A percentile compares a stretch with the other conserved stretches of the same genome.
phyloP scores from a whole-genome alignment of 2,888 invertebrate genomes.

The Ennomos fuscantarius region DNA sequence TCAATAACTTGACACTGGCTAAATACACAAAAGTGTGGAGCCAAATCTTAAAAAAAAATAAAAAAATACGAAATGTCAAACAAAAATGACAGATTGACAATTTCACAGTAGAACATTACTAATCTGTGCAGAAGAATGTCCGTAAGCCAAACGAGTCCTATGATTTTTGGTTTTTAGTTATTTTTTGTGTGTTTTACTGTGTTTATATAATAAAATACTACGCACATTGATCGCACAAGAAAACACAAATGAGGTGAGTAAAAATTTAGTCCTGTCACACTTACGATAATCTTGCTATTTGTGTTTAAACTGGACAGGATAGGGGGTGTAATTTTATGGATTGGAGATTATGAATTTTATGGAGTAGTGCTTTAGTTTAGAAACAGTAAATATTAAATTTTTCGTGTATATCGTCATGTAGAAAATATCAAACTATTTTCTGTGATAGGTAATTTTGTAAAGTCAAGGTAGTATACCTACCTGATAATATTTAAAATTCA shows the following conservation, averaged over 20 bases:
- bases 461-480: too few relatives aligned
- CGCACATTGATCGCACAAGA: constrained; percentile 6
- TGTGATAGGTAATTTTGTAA: too few relatives aligned
- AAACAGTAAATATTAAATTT: too few relatives aligned
- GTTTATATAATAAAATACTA: constrained; percentile 2
- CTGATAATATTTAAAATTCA: too few relatives aligned
- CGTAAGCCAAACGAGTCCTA: background rate
- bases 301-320: background rate
- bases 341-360: too few relatives aligned
- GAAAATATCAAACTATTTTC: too few relatives aligned
- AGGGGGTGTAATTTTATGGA: constrained; percentile 11
- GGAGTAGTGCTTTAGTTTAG: too few relatives aligned
- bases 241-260: constrained; percentile 51
- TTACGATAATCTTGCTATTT: background rate
- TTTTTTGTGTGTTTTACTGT: constrained; percentile 6
- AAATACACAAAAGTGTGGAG: too few relatives aligned
- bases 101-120: too few relatives aligned
- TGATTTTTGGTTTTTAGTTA: constrained; percentile 12
- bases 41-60: too few relatives aligned
- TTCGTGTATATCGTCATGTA: too few relatives aligned
- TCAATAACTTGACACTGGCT: too few relatives aligned
- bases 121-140: background rate
- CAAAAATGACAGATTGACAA: background rate
- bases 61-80: background rate
- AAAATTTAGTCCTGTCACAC: constrained; percentile 18